These are phyloP conservation scores for Turnix velox DNA, from an alignment of 2,113 vertebrate species.

Conservation along the genomic window DNA sequence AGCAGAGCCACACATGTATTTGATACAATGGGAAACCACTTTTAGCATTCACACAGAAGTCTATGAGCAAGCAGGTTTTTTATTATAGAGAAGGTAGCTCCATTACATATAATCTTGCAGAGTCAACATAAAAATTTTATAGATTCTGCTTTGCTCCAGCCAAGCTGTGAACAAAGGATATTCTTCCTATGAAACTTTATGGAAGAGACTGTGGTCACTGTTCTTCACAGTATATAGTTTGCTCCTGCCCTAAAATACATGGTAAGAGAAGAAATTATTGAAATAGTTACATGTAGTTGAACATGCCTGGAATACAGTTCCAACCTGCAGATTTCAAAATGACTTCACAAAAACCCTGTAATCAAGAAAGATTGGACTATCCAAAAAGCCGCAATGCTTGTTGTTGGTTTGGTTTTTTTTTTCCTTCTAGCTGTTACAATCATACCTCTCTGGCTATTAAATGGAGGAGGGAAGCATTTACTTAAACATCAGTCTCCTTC, in stretches of 20 bases:
- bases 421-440: neutral
- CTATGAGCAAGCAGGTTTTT: neutral
- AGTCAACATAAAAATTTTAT: neutral
- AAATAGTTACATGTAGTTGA: neutral
- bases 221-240: neutral
- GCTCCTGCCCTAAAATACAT: neutral
- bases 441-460: neutral
- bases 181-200: constrained; percentile 1
- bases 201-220: neutral
- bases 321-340: neutral
- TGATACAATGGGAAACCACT: neutral
- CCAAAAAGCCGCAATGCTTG: neutral
- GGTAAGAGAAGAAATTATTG: neutral
- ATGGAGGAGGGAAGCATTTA: neutral
- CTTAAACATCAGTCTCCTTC: neutral
- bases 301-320: neutral
- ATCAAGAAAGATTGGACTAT: neutral
- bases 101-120: neutral
- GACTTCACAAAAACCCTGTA: neutral
- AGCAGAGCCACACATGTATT: neutral
- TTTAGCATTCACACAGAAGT: neutral
- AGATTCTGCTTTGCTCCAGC: neutral
- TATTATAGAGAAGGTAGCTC: neutral
- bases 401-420: neutral
- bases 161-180: neutral